These are phyloP conservation scores for Girardinichthys multiradiatus DNA, from an alignment of 2,113 vertebrate species.

Conservation along the genomic window DNA sequence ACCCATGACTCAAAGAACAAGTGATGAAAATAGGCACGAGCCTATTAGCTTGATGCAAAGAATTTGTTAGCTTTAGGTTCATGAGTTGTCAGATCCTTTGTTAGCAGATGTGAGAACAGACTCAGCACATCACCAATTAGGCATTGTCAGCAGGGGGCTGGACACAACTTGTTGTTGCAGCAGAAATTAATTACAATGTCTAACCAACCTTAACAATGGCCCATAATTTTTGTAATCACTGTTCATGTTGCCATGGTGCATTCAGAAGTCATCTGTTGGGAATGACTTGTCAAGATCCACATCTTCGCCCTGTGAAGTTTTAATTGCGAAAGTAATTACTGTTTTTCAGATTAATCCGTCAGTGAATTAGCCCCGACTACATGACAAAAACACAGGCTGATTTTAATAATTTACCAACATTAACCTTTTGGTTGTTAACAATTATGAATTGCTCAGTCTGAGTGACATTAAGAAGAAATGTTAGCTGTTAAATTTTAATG, in stretches of 20 bases:
- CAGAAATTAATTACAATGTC: conserved; percentile 57
- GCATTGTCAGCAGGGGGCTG: conserved; percentile 41
- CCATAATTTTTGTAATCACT: conserved; percentile 52
- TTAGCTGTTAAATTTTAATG: conserved; percentile 20
- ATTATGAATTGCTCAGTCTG: conserved; percentile 21
- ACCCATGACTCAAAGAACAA: conserved; percentile 18
- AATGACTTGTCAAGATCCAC: conserved; percentile 54
- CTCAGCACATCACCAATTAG: conserved; percentile 47
- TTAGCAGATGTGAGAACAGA: conserved; percentile 48
- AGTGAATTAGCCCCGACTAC: conserved; percentile 49
- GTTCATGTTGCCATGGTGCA: conserved; percentile 46
- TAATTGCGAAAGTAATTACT: conserved; percentile 56
- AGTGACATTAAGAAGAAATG: not conserved
- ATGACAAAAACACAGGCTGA: conserved; percentile 44
- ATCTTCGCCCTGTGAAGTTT: conserved; percentile 42
- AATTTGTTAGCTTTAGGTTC: conserved; percentile 42
- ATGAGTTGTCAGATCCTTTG: conserved; percentile 53
- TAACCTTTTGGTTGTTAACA: conserved; percentile 53
- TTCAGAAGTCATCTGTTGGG: conserved; percentile 51
- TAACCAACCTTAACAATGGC: conserved; percentile 57
- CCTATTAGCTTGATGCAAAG: conserved; percentile 33
- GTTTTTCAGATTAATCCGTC: conserved; percentile 57
- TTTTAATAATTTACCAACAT: conserved; percentile 49
- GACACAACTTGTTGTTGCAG: conserved; percentile 41
- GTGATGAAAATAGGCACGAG: conserved; percentile 2